Conservation (phyloP, 2,113 vertebrate species). For the Plectropomus leopardus region DNA sequence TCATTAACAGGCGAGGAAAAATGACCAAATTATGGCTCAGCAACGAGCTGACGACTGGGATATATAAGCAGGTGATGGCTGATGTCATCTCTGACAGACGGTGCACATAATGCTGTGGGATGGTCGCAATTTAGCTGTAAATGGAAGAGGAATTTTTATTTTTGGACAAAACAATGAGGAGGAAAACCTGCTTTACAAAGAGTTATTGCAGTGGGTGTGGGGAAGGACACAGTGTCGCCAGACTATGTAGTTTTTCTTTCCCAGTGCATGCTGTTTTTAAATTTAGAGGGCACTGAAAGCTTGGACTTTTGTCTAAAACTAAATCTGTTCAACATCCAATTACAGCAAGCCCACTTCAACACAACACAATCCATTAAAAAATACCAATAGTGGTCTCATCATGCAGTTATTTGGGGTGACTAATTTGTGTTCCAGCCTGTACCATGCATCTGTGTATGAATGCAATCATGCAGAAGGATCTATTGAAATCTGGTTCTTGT, state of each 20-base stretch:
- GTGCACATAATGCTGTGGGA: background rate
- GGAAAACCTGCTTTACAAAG: background rate
- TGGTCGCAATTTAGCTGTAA: background rate
- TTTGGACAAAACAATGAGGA: background rate
- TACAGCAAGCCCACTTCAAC: background rate
- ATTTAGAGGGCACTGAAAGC: background rate
- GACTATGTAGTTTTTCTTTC: background rate
- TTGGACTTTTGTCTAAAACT: background rate
- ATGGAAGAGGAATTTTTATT: background rate
- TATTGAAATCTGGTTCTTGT: background rate
- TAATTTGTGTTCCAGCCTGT: background rate
- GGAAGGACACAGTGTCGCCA: background rate
- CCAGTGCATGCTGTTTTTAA: background rate
- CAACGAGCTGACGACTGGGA: background rate
- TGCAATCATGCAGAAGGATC: background rate
- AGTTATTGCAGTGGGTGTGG: background rate
- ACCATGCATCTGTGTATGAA: background rate
- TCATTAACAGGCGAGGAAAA: constrained; percentile 4
- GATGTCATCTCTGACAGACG: constrained; percentile 9
- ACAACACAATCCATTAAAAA: no score
- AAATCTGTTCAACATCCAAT: background rate
- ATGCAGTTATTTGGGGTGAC: background rate
- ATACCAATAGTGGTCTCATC: background rate
- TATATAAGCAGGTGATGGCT: constrained; percentile 20
- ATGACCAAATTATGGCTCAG: background rate